Base-by-base conservation (phyloP, 1,140 invertebrate genomes). In the Sitodiplosis mosellana region DNA sequence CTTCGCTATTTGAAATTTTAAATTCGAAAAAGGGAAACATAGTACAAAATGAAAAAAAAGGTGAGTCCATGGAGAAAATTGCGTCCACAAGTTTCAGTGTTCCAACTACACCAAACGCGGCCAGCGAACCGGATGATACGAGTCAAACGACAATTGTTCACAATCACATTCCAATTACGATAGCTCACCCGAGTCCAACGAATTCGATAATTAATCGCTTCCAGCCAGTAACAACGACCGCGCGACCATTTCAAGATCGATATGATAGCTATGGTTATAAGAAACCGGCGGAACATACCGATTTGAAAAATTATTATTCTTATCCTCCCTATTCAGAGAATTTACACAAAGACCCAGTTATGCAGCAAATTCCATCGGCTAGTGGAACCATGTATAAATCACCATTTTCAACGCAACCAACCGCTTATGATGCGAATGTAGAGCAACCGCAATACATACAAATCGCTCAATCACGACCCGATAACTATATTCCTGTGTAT, bases 71-170 rank as follows among this genome's bases (percentile, higher is more conserved):
- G 14, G 37, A 15, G 14, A 40, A 40, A 40, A 40, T 40, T 15
- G 3, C 37, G 12, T 40, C 37, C 4, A 14, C 14, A 6, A 40
- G 37, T 5, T 4, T n/a, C 4, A 15, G 14, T 18, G 17, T 40
- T 3, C 14, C 14, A 6, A 40, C 37, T 4, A 40, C 37, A 40
- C 37, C 37, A 40, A 40, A 40, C 6, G 14, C 4, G 6, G 3
- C 14, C 3, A 40, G 14, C 6, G 37, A 40, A 40, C 14, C 14
- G 18, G 41, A 43, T 12, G n/a, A 21, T 21, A 21, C 17, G 2
- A 12, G 18, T 0, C 51, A 49, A 17, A 61, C 58, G 0, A 61
- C 61, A 6, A 63, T 63, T n/a, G 63, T 63, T 5, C 61, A 63
- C 52, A 63, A 63, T 42, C 63, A 63, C 46, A 58, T 63, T 21